phyloP scores from a whole-genome alignment of 2,888 invertebrate species.

The Achlya flavicornis region DNA sequence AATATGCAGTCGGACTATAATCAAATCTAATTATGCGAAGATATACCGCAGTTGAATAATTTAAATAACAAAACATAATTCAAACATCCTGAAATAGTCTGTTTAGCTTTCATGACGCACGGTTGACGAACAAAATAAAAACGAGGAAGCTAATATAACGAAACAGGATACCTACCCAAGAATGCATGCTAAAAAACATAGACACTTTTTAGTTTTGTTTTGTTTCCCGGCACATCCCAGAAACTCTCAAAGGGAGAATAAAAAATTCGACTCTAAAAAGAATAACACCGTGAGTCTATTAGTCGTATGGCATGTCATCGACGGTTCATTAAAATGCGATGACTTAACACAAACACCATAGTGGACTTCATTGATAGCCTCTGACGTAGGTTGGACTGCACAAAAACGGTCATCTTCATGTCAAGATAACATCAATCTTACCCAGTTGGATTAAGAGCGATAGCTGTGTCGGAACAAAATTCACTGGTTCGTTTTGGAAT shows the following conservation, averaged over 20 bases:
- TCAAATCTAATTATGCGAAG: no score
- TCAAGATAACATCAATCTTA: slow-evolving; percentile 52
- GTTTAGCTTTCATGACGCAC: slow-evolving; percentile 39
- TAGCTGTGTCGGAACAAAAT: slow-evolving; percentile 39
- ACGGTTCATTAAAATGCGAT: slow-evolving; percentile 83
- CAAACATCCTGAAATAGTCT: not conserved
- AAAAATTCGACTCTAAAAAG: slow-evolving; percentile 80
- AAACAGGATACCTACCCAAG: slow-evolving; percentile 59
- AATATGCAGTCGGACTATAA: no score
- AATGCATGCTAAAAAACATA: slow-evolving; percentile 60
- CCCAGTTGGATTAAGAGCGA: slow-evolving; percentile 43
- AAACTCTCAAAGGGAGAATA: slow-evolving; percentile 55
- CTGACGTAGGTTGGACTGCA: slow-evolving; percentile 72
- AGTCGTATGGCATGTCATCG: slow-evolving; percentile 83
- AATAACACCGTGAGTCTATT: slow-evolving; percentile 81
- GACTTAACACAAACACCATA: slow-evolving; percentile 81
- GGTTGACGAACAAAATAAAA: slow-evolving; percentile 44
- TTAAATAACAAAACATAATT: not conserved
- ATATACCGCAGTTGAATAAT: no score
- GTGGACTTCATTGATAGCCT: slow-evolving; percentile 83
- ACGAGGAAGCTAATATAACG: slow-evolving; percentile 59
- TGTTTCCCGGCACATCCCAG: slow-evolving; percentile 64
- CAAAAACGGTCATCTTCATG: slow-evolving; percentile 60
- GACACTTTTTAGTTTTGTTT: slow-evolving; percentile 61
- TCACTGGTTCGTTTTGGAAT: slow-evolving; percentile 67